These are phyloP conservation scores for Chondrosia reniformis DNA, from an alignment of 37 sponge, comb jelly and placozoan species.

Conservation along the genomic window DNA sequence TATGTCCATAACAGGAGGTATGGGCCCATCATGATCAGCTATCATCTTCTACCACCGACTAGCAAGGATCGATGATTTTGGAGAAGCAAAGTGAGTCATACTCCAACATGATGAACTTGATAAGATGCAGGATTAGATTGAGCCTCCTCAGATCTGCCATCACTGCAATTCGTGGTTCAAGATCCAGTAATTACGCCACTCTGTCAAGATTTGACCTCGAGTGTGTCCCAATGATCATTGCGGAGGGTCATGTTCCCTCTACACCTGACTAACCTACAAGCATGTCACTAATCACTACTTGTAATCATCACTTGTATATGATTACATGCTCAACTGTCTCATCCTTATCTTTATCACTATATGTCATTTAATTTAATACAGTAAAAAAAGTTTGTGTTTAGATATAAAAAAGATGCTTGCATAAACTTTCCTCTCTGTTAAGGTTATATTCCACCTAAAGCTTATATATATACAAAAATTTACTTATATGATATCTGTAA, in stretches of 20 bases:
- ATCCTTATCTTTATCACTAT: too few relatives aligned
- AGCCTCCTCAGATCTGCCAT: slow-evolving; percentile 15
- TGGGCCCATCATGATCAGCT: too few relatives aligned
- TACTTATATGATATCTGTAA: too few relatives aligned
- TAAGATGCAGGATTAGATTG: neutral
- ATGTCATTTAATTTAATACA: too few relatives aligned
- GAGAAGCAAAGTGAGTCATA: neutral
- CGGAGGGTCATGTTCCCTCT: slow-evolving; percentile 18
- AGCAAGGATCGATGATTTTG: neutral
- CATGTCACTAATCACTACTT: too few relatives aligned
- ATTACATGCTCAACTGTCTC: too few relatives aligned
- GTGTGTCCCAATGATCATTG: slow-evolving; percentile 17
- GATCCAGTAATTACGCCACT: slow-evolving; percentile 4
- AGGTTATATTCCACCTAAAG: too few relatives aligned
- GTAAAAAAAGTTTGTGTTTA: too few relatives aligned
- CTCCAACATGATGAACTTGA: neutral
- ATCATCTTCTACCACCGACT: neutral
- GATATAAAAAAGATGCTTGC: too few relatives aligned
- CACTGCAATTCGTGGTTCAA: slow-evolving; percentile 15
- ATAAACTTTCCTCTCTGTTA: too few relatives aligned
- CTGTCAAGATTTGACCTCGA: neutral
- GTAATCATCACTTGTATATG: too few relatives aligned
- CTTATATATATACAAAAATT: too few relatives aligned
- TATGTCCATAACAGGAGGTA: neutral
- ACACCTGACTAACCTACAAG: slow-evolving; percentile 22